A percentile compares a stretch with the other conserved stretches of the same genome.
These are phyloP conservation scores for Crenichthys baileyi DNA, from an alignment of 2,797 vertebrate species.

Conservation along the genomic window DNA sequence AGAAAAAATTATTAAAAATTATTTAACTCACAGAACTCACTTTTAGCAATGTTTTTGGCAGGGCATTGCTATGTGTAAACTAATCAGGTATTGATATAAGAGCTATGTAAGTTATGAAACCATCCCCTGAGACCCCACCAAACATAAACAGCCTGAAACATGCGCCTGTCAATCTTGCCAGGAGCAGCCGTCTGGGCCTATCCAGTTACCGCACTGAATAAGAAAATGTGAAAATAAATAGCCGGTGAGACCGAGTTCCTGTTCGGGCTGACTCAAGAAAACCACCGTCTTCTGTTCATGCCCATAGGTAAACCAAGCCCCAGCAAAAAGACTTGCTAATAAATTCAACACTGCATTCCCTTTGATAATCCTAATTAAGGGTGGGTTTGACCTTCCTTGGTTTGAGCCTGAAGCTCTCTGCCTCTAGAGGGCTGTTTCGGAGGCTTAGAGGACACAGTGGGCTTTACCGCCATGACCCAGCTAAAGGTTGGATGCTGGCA, in stretches of 20 bases:
- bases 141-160: slow-evolving; percentile 75
- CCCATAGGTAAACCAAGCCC: slow-evolving; percentile 54
- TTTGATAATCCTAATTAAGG: slow-evolving; percentile 43
- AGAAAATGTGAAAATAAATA: slow-evolving; percentile 72
- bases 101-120: slow-evolving; percentile 48
- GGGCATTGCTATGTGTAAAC: slow-evolving; percentile 51
- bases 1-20: not conserved
- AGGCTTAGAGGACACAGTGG: slow-evolving; percentile 48
- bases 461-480: slow-evolving; percentile 78
- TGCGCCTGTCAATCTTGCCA: slow-evolving; percentile 49
- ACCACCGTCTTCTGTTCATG: slow-evolving; percentile 47
- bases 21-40: not conserved
- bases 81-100: slow-evolving; percentile 56
- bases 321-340: slow-evolving; percentile 48
- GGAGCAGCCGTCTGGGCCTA: slow-evolving; percentile 53
- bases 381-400: slow-evolving; percentile 64
- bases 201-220: slow-evolving; percentile 72
- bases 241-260: slow-evolving; percentile 52
- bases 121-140: slow-evolving; percentile 61
- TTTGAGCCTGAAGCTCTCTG: slow-evolving; percentile 28
- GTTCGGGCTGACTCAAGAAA: slow-evolving; percentile 60
- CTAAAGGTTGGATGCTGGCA: slow-evolving; percentile 65
- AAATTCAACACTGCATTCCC: slow-evolving; percentile 56
- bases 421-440: slow-evolving; percentile 56
- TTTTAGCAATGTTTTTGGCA: slow-evolving; percentile 16